Base-by-base conservation (phyloP, 2,888 invertebrate genomes). In the Drosophila yooni region DNA sequence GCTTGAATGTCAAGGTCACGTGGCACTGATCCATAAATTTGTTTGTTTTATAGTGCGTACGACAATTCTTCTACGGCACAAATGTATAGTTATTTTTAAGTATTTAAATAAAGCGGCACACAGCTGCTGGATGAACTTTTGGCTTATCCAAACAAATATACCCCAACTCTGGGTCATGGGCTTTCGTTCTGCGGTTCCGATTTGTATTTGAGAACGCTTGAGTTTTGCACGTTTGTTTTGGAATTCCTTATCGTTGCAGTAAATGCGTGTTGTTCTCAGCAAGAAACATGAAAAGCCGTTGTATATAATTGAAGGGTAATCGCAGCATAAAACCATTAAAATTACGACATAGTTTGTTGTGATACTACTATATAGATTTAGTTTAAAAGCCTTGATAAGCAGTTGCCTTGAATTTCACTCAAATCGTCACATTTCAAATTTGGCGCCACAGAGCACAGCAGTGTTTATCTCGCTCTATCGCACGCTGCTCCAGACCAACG, bases 1-100 rank as follows among this genome's bases (percentile, higher is more conserved):
- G 68, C 78, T 73, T 48, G 51, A 87, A 79, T 85, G 74, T 59
- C 86, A 88, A 88, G 83, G 86, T 85, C 81, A 74, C 48, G 10
- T 62, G 40, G 31, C 31, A n/a, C 46, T 58, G 48, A 54, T 53
- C 18, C 67, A 74, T 83, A 72, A 83, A 77, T 81, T 67, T 70
- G 25, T 52, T 57, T 48, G 38, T 36, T 59, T 67, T 66, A 60
- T 57, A 21, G 21, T n/a, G 54, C 46, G 54, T 29, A 27, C 46
- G 54, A 34, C 51, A 34, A 33, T 38, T 53, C 25, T 53, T 50
- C 2, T 13, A 21, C 61, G 56, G n/a, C 18, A 21, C 33, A 57
- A 34, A 46, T 29, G 25, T 21, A 40, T 38, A 13, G 50, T 29
- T 67, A 53, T 48, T 36, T 36, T 31, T 33, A 21, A 46, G 25